Evolutionary conservation across 2,888 invertebrate genomes (phyloP), one percentile per base, ranked within the genome.

Genomic region (Andrena haemorrhoa): DNA sequence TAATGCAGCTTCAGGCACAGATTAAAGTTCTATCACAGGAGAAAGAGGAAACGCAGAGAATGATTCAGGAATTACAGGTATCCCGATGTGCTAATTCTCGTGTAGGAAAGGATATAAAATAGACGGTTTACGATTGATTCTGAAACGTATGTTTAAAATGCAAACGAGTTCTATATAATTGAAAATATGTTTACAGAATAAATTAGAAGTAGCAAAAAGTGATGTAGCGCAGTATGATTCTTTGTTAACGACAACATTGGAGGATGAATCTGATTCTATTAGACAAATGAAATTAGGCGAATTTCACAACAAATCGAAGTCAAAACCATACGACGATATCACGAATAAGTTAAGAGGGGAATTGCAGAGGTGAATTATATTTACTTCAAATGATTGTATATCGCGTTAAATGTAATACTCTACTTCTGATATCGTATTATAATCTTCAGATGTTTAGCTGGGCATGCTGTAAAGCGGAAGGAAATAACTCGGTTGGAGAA

Each of bases 11-110:
- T 29, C 94, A 94, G 0, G 91, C 93, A 0, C 95, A 95, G 85
- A 93, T 95, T n/a, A 95, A 95, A 70, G 92, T 95, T 0, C 94
- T 95, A 0, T 92, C 93, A 70, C 95, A 95, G 82, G 95, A 95
- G 90, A 95, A 95, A 26, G 95, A 95, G 72, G 95, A 95, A 80
- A 89, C 95, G 35, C 82, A 89, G 26, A 91, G 88, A 71, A 89
- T 72, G 16, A 80, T 92, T 64, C 89, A 91, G 68, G 92, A 93
- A 1, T 86, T 93, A 78, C 89, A 91, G 86, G 92, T 92, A 85
- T 86, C 47, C 53, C 29, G 33, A 61, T 23, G 12, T 12, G 31
- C 47, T 51, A 61, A 75, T 31, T 69, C 26, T 51, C 23, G 12
- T 58, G 29, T 16, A 33, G 12, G 1, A 2, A 60, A 60, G 7